Percentiles rank a stretch among this genome's conserved stretches.
These are phyloP conservation scores for Dolichoris vasculosae DNA, from an alignment of 1,140 invertebrate genomes.

Conservation along the genomic window DNA sequence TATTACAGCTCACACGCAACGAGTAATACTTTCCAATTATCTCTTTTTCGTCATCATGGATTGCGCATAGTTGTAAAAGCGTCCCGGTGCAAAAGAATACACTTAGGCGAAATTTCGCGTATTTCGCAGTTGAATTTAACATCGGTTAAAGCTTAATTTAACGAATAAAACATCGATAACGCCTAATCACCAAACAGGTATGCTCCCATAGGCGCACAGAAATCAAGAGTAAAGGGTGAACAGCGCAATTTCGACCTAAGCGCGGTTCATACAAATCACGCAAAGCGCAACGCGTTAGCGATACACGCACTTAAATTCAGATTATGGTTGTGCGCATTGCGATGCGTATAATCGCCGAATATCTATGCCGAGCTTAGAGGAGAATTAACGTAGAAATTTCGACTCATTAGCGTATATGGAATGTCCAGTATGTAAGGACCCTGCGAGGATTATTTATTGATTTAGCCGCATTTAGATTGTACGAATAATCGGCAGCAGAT, in stretches of 20 bases:
- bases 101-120: neutral
- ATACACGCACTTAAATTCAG: conserved; percentile 49
- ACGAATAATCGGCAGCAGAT: neutral
- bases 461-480: conserved; percentile 23
- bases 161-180: conserved; percentile 67
- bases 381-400: conserved; percentile 64
- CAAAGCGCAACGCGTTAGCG: conserved; percentile 24
- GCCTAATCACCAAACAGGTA: conserved; percentile 67
- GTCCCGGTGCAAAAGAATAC: neutral
- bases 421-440: neutral
- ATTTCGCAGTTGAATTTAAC: conserved; percentile 23
- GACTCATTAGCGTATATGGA: conserved; percentile 50
- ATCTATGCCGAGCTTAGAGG: conserved; percentile 58
- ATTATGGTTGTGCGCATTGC: conserved; percentile 33
- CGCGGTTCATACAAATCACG: conserved; percentile 70
- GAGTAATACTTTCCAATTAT: neutral
- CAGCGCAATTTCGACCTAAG: conserved; percentile 72
- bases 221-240: conserved; percentile 56
- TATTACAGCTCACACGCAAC: neutral
- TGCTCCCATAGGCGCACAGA: neutral
- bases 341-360: conserved; percentile 45
- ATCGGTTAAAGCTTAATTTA: conserved; percentile 29
- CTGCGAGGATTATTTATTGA: conserved; percentile 36
- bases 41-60: neutral
- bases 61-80: neutral